These are phyloP conservation scores for Tiaroga cobitis DNA, from an alignment of 2,797 vertebrate species.

Conservation along the genomic window DNA sequence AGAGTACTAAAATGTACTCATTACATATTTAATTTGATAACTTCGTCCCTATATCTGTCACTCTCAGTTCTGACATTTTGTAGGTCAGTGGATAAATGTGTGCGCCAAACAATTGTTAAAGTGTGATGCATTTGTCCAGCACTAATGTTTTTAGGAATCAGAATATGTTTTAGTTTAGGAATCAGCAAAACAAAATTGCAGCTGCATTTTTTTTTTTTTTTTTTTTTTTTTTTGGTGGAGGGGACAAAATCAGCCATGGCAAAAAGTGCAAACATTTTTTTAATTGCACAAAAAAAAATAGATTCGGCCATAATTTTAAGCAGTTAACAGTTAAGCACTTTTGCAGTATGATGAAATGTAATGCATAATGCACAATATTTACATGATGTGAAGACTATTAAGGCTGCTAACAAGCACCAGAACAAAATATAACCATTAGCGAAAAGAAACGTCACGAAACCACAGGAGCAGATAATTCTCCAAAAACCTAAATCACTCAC, in stretches of 20 bases:
- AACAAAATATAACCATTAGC: not conserved
- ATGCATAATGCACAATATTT: not conserved
- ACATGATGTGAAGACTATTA: not conserved
- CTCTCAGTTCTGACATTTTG: not conserved
- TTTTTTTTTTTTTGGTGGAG: not conserved
- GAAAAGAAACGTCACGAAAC: not conserved
- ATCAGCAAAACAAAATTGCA: not conserved
- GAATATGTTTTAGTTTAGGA: not conserved
- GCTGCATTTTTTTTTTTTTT: not conserved
- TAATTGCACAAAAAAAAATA: not conserved
- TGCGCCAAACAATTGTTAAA: not conserved
- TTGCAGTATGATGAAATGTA: not conserved
- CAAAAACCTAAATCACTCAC: not conserved
- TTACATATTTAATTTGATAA: conserved; percentile 12
- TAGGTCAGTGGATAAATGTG: not conserved
- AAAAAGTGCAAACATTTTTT: not conserved
- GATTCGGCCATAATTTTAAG: not conserved
- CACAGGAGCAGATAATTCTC: not conserved
- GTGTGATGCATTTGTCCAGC: not conserved
- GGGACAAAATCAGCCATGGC: not conserved
- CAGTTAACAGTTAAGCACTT: not conserved
- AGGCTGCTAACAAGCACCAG: not conserved
- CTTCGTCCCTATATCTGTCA: not conserved
- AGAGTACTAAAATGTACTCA: not conserved
- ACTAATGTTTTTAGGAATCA: not conserved